Percentiles rank a stretch among this genome's conserved stretches.
These are phyloP conservation scores for Ennomos fuscantarius DNA, from an alignment of 2,888 invertebrate species.

Conservation along the genomic window DNA sequence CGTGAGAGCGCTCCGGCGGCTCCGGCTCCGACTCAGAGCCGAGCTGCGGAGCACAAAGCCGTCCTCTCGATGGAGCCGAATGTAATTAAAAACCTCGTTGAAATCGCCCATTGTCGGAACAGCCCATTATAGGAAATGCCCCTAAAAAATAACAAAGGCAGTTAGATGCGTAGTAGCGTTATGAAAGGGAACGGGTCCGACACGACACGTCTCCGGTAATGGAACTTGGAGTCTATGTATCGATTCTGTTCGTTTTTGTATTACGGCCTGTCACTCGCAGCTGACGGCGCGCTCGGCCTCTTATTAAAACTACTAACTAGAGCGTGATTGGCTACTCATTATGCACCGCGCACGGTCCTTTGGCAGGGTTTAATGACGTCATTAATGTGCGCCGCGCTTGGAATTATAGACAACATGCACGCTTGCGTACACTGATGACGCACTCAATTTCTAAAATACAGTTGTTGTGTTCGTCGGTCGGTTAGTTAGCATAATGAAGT, in stretches of 20 bases:
- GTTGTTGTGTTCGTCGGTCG: background rate
- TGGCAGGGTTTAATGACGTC: slow-evolving; percentile 11
- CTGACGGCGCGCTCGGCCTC: slow-evolving; percentile 44
- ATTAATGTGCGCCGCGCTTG: background rate
- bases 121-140: slow-evolving; percentile 53
- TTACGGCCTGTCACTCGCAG: slow-evolving; percentile 58
- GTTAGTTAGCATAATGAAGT: no score
- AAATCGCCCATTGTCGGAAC: slow-evolving; percentile 45
- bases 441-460: slow-evolving; percentile 1
- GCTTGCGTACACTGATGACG: background rate
- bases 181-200: slow-evolving; percentile 43
- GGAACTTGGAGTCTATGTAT: slow-evolving; percentile 48
- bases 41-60: slow-evolving; percentile 16
- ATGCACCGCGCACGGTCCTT: slow-evolving; percentile 6
- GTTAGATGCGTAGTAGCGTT: slow-evolving; percentile 41
- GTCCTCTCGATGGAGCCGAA: slow-evolving; percentile 39
- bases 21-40: slow-evolving; percentile 2
- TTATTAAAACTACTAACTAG: slow-evolving; percentile 16
- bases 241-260: slow-evolving; percentile 57
- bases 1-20: slow-evolving; percentile 28
- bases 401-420: no score
- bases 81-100: slow-evolving; percentile 51
- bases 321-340: slow-evolving; percentile 6
- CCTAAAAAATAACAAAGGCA: slow-evolving; percentile 45
- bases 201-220: slow-evolving; percentile 37